phyloP scores from a whole-genome alignment of 2,113 vertebrate species.

The Phaethornis superciliosus region DNA sequence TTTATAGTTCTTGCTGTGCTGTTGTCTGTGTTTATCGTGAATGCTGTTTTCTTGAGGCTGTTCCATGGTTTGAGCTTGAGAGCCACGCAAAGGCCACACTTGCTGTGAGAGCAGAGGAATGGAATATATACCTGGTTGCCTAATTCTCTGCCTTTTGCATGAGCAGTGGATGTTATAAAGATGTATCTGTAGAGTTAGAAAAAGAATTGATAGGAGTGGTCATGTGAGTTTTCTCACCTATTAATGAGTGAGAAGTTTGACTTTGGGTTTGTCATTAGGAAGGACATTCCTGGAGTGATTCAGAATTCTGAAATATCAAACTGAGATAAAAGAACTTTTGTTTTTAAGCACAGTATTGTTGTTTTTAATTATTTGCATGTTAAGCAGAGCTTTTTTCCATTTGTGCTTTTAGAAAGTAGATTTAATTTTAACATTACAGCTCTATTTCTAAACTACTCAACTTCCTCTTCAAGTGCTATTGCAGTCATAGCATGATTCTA shows the following conservation, averaged over 20 bases:
- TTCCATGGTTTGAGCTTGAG: neutral
- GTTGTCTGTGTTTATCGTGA: conserved; percentile 22
- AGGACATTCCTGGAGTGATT: neutral
- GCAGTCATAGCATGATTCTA: neutral
- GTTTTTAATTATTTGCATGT: neutral
- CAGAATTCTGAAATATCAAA: neutral
- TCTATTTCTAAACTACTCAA: neutral
- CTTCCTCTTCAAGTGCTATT: neutral
- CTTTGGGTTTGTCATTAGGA: neutral
- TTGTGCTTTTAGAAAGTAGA: neutral
- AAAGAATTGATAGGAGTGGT: neutral
- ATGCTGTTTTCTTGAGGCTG: conserved; percentile 14
- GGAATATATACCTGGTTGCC: neutral
- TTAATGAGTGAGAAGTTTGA: neutral
- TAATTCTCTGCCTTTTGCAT: neutral
- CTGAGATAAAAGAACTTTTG: neutral
- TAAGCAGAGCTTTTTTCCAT: neutral
- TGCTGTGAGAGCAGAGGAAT: neutral
- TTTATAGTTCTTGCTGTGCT: conserved; percentile 13
- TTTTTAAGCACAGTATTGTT: neutral
- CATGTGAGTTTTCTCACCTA: neutral
- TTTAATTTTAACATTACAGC: neutral
- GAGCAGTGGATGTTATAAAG: neutral
- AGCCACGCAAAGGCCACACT: neutral
- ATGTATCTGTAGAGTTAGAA: neutral